A percentile compares a stretch with the other conserved stretches of the same genome.
Evolutionary conservation across 2,113 vertebrate species (phyloP).

Genomic region (Callospermophilus lateralis): DNA sequence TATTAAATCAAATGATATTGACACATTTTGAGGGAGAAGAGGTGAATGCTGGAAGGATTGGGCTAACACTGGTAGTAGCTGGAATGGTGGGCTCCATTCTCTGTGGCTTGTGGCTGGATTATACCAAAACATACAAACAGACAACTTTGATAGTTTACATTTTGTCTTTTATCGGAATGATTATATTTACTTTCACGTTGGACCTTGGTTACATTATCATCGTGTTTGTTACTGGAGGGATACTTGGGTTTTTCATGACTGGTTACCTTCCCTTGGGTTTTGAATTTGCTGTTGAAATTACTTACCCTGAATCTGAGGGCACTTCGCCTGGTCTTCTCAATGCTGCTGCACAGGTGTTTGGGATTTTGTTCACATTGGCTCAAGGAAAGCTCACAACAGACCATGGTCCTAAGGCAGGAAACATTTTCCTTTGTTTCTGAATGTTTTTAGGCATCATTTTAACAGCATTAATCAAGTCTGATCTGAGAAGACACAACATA

Average conservation of each 20-base stretch:
- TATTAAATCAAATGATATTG: too few species aligned
- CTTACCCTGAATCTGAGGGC: conserved; percentile 98
- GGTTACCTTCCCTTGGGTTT: conserved; percentile 98
- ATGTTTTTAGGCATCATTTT: conserved; percentile 95
- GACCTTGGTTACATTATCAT: conserved; percentile 89
- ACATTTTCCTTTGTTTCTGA: conserved; percentile 96
- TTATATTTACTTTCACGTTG: conserved; percentile 96
- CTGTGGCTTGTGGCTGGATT: conserved; percentile 98
- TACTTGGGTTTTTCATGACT: conserved; percentile 99
- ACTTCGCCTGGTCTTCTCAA: conserved; percentile 99
- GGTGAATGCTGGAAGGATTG: conserved; percentile 96
- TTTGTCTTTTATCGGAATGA: conserved; percentile 95
- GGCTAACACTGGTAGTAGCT: conserved; percentile 96
- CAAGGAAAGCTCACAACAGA: conserved; percentile 93
- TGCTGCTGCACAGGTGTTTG: conserved; percentile 97
- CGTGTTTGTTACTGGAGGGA: conserved; percentile 95
- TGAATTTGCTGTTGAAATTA: conserved; percentile 99
- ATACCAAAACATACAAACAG: conserved; percentile 97
- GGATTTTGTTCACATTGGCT: conserved; percentile 96
- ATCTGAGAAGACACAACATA: conserved; percentile 94
- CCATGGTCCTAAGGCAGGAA: conserved; percentile 89
- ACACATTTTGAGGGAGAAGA: conserved; percentile 94
- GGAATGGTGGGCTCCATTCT: conserved; percentile 99
- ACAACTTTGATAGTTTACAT: conserved; percentile 96
- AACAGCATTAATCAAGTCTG: conserved; percentile 97